Percentiles rank a stretch among this genome's conserved stretches.
Evolutionary conservation across 2,888 invertebrate genomes (phyloP).

Genomic region (Polydrusus pterygomalis): DNA sequence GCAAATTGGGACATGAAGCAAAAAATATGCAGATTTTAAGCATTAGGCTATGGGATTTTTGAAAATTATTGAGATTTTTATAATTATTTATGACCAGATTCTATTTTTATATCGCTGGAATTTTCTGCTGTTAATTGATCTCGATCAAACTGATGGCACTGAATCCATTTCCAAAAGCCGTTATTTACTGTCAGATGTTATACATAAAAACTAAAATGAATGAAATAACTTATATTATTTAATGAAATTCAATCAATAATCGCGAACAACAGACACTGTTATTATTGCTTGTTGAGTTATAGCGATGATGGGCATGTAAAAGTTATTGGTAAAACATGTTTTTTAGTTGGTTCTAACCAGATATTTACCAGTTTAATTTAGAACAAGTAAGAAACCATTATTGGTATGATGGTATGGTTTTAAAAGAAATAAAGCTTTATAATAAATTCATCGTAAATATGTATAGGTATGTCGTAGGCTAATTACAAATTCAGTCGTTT

Average conservation of each 20-base stretch:
- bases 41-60: background rate
- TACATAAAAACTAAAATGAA: too few species aligned
- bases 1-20: slow-evolving; percentile 21
- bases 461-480: too few species aligned
- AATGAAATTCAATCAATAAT: background rate
- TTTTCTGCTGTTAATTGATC: background rate
- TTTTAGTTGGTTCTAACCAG: slow-evolving; percentile 10
- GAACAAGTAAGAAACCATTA: background rate
- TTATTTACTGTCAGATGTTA: too few species aligned
- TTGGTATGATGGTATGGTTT: background rate
- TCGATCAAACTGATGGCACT: background rate
- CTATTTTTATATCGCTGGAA: background rate
- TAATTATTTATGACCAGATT: background rate
- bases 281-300: slow-evolving; percentile 7
- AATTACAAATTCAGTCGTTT: too few species aligned
- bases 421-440: too few species aligned
- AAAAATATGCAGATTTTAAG: slow-evolving; percentile 16
- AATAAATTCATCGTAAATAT: too few species aligned
- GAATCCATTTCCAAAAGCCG: too few species aligned
- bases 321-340: slow-evolving; percentile 14
- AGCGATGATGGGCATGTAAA: background rate
- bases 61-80: slow-evolving; percentile 25
- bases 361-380: slow-evolving; percentile 13
- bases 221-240: too few species aligned
- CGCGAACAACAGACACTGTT: background rate